Evolutionary conservation across 2,888 invertebrate genomes (phyloP), one percentile per base, ranked within the genome.

Genomic region (Ornithoptera alexandrae): DNA sequence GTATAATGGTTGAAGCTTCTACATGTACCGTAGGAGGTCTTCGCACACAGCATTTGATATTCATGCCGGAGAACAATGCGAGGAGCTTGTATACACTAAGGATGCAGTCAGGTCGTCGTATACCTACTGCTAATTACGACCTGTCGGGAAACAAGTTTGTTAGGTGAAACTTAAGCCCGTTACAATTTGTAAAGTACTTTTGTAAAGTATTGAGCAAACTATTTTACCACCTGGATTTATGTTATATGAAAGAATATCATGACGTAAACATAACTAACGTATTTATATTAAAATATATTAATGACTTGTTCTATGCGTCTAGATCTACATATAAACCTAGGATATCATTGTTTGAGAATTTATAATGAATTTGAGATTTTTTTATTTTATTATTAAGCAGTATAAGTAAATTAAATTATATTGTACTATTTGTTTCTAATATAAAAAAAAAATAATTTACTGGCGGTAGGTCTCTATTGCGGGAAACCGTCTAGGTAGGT

Each of bases 11-110:
- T 75, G 77, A 78, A 78, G 78, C 79, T 70, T 76, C 74, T 75
- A 77, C 72, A 74, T 74, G 79, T 70, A 42, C 66, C 65, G 64
- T 68, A 81, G 85, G 80, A 79, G 78, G 74, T 83, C 77, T 84
- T 81, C 79, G 78, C 77, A 79, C 84, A 86, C 84, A 81, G 76
- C 81, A 85, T 86, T 82, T 79, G 78, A 83, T 87, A 87, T 88
- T 87, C 78, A 86, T 80, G 79, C 73, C 71, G 74, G 74, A 66
- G 74, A 77, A 80, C 78, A 78, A 78, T 79, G 78, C 75, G 72
- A 71, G 72, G 73, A 74, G 66, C 59, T 50, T 42, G 53, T 69
- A 57, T 63, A 58, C 56, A 60, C 67, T 46, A 50, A 62, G 68
- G 62, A 66, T 46, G 66, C 65, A 66, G 63, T 3, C 50, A 10